Evolutionary conservation across 2,888 invertebrate genomes (phyloP).

Genomic region (Eugnorisma glareosa): DNA sequence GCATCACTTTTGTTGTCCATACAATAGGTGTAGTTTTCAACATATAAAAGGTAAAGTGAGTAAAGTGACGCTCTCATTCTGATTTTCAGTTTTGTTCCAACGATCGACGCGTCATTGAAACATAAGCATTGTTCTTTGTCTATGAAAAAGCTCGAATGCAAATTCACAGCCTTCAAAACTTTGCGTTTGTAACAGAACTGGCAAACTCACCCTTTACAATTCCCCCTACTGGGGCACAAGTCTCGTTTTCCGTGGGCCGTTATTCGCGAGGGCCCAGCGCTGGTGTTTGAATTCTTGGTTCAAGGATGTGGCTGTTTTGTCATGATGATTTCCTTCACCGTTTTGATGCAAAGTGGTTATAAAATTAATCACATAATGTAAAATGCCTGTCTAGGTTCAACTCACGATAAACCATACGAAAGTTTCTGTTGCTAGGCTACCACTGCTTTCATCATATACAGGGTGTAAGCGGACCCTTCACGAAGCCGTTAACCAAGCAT

Average conservation of each 20-base stretch:
- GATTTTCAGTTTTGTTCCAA: conserved; percentile 26
- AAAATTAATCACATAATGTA: not conserved
- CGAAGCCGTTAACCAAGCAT: too few species aligned
- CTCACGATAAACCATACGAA: not conserved
- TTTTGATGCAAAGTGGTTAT: not conserved
- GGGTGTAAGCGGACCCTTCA: too few species aligned
- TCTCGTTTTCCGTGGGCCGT: not conserved
- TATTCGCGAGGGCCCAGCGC: not conserved
- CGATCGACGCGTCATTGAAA: conserved; percentile 29
- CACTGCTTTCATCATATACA: not conserved
- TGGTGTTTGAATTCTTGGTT: not conserved
- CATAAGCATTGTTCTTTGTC: conserved; percentile 37
- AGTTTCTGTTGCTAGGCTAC: not conserved
- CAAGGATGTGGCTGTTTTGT: not conserved
- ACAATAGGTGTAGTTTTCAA: conserved; percentile 37
- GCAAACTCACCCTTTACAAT: not conserved
- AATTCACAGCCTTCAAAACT: conserved; percentile 20
- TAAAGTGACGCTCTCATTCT: conserved; percentile 33
- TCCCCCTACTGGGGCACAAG: not conserved
- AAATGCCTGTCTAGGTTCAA: not conserved
- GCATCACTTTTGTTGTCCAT: conserved; percentile 20
- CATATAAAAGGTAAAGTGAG: conserved; percentile 30
- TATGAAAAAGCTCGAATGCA: conserved; percentile 16
- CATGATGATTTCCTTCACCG: not conserved
- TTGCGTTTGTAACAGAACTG: conserved; percentile 17